phyloP scores from a whole-genome alignment of 2,888 invertebrate species.

The Mesorhabditis spiculigera region DNA sequence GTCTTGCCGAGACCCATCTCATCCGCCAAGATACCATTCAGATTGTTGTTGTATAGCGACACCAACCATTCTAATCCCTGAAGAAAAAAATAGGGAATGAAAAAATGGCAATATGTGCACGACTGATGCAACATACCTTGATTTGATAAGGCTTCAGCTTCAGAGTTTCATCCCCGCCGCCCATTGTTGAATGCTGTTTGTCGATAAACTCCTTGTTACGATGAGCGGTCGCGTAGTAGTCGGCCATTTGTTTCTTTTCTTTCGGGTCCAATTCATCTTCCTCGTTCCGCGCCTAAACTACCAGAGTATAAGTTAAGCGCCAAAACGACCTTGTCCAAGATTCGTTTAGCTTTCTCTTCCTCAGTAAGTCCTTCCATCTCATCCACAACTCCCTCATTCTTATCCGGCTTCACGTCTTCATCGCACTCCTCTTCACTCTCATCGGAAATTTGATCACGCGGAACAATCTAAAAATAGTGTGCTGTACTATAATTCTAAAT shows the following conservation, averaged over 20 bases:
- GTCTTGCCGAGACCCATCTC: constrained; percentile 72
- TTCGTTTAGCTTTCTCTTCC: constrained; percentile 16
- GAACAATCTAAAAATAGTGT: background rate
- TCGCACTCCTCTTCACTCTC: background rate
- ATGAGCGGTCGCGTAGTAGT: constrained; percentile 92
- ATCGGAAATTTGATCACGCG: background rate
- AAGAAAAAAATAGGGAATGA: constrained; percentile 13
- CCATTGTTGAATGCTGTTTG: constrained; percentile 87
- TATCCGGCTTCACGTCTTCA: constrained; percentile 60
- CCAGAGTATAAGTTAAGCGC: too few species aligned
- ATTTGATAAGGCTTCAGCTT: constrained; percentile 89
- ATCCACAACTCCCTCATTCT: constrained; percentile 45
- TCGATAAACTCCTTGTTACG: constrained; percentile 83
- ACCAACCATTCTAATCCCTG: constrained; percentile 93
- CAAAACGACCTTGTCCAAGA: constrained; percentile 12
- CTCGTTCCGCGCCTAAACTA: constrained; percentile 53
- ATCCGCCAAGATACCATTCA: constrained; percentile 96
- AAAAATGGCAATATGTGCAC: background rate
- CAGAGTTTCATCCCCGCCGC: constrained; percentile 70
- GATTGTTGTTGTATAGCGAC: constrained; percentile 93
- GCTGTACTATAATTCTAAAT: too few species aligned
- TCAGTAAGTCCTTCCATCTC: too few species aligned
- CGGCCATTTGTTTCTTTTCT: constrained; percentile 73
- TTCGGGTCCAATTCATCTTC: constrained; percentile 87
- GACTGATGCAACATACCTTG: background rate